Conservation (phyloP, 1,140 invertebrate genomes). For the Bilobella aurantiaca region DNA sequence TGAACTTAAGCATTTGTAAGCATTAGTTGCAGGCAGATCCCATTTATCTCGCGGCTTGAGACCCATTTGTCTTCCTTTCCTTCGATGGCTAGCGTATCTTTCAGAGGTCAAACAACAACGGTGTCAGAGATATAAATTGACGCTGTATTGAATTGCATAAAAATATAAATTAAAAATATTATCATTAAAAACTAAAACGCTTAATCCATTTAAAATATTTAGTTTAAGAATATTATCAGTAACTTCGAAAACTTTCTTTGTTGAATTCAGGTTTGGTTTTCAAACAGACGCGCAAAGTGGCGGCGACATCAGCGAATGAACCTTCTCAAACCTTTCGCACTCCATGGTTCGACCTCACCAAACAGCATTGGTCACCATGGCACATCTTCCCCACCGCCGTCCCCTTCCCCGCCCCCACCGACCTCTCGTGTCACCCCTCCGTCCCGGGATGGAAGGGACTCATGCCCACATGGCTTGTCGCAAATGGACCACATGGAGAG, state of each 20-base stretch:
- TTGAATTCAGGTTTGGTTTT: slow-evolving; percentile 84
- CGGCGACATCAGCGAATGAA: slow-evolving; percentile 89
- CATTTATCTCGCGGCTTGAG: slow-evolving; percentile 32
- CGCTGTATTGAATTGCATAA: too few relatives aligned
- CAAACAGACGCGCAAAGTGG: slow-evolving; percentile 96
- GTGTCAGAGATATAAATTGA: too few relatives aligned
- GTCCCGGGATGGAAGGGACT: slow-evolving; percentile 11
- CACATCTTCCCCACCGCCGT: slow-evolving; percentile 33
- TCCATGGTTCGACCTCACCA: slow-evolving; percentile 38
- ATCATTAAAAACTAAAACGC: too few relatives aligned
- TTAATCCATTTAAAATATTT: too few relatives aligned
- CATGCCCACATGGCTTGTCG: slow-evolving; percentile 30
- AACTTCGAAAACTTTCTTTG: slow-evolving; percentile 24
- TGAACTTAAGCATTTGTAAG: slow-evolving; percentile 29
- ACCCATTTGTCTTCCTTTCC: slow-evolving; percentile 16
- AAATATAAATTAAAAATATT: too few relatives aligned
- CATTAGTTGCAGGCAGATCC: slow-evolving; percentile 24
- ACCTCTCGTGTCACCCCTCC: slow-evolving; percentile 30
- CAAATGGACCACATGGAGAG: slow-evolving; percentile 31
- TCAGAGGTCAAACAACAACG: too few relatives aligned
- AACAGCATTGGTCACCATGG: slow-evolving; percentile 30
- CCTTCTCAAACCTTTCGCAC: slow-evolving; percentile 63
- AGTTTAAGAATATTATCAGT: too few relatives aligned
- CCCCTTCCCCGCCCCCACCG: slow-evolving; percentile 38
- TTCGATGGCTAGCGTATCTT: too few relatives aligned